Percentiles rank a stretch among this genome's conserved stretches.
Conservation (phyloP, 2,888 invertebrate genomes). For the Nymphalis c-album region DNA sequence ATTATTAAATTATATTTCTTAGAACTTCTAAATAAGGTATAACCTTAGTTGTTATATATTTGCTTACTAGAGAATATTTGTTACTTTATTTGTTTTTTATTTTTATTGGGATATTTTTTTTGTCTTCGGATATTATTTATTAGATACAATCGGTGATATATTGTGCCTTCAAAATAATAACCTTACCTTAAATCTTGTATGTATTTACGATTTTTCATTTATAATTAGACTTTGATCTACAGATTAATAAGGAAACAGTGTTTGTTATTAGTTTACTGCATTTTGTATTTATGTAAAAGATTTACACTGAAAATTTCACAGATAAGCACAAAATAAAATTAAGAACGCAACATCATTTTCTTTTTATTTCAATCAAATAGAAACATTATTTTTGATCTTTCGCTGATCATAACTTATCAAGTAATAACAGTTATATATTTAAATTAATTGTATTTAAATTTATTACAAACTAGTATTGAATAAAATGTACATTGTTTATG, state of each 20-base stretch:
- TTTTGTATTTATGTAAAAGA: neutral
- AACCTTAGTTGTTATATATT: neutral
- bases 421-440: too few relatives aligned
- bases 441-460: neutral
- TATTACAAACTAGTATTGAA: neutral
- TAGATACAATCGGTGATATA: neutral
- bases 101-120: neutral
- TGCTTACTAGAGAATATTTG: neutral
- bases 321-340: neutral
- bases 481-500: neutral
- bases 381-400: too few relatives aligned
- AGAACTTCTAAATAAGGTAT: neutral
- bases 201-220: constrained; percentile 1
- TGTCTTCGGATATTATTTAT: neutral
- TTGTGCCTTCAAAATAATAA: neutral
- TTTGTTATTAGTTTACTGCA: neutral
- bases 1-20: constrained; percentile 1
- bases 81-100: neutral
- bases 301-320: neutral
- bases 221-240: neutral
- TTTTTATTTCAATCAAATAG: neutral
- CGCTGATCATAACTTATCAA: too few relatives aligned
- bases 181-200: neutral
- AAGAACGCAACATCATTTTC: neutral
- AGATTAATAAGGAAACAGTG: neutral